Base-by-base conservation (phyloP, 2,113 vertebrate species). In the Trogon melanurus region DNA sequence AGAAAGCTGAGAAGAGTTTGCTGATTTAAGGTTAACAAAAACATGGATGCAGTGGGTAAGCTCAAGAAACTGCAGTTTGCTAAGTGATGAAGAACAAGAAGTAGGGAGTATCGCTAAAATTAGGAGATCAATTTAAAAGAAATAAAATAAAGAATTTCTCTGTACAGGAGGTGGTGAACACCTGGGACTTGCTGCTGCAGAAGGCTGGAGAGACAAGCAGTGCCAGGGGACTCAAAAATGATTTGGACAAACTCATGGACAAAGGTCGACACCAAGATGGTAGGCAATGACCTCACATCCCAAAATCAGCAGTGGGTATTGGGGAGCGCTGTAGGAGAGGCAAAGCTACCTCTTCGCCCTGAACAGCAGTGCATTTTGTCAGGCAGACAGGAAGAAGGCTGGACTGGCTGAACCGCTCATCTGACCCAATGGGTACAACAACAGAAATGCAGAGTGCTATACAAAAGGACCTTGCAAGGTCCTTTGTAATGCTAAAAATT, bases 391-490 rank as follows among this genome's bases (percentile, higher is more conserved):
- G 11, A 16, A 76, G 25, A 29, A 82, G 25, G 30, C 7, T 10
- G 4, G 27, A 21, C n/a, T 69, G 27, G 10, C 47, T 51, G 27
- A 26, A 78, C 22, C 47, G 57, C 5, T 1, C 0, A 10, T 41
- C n/a, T 27, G 23, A 45, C 7, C 36, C 30, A 79, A 34, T 1
- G 5, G 56, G 10, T 17, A 53, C 13, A 32, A 18, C 1, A 27
- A 88, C 26, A 53, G 16, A 26, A 82, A 50, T 2, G 10, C 8
- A 16, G 13, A 13, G 4, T 30, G 20, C 14, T 50, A 32, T 4
- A 32, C n/a, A 26, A 36, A 67, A 18, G 5, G 32, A 69, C 9
- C 26, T 23, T 0, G 0, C 30, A 12, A 67, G 6, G 12, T 11
- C 32, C 38, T 78, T 19, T 21, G 51, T 80, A 79, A 70, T 21